These are phyloP conservation scores for Tetropium fuscum DNA, from an alignment of 2,888 invertebrate genomes.

Conservation along the genomic window DNA sequence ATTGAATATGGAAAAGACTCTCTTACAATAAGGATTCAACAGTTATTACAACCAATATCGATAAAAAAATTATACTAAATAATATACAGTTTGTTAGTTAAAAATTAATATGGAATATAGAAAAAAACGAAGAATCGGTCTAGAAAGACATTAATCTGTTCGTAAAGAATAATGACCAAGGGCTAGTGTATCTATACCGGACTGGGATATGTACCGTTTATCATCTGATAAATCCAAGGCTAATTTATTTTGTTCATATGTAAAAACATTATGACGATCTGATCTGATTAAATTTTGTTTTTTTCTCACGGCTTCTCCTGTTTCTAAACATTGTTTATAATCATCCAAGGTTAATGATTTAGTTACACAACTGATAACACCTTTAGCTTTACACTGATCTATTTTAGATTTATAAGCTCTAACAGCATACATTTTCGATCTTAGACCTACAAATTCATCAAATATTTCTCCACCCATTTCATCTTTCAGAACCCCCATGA, in stretches of 20 bases:
- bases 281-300: too few species aligned
- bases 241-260: neutral
- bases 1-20: too few species aligned
- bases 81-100: neutral
- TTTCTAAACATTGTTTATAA: neutral
- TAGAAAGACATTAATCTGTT: neutral
- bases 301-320: neutral
- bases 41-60: neutral
- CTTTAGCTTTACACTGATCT: too few species aligned
- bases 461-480: neutral
- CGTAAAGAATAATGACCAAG: neutral
- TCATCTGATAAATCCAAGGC: neutral
- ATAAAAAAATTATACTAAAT: neutral
- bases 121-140: neutral
- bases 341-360: neutral
- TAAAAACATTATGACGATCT: neutral
- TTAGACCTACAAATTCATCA: too few species aligned
- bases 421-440: too few species aligned
- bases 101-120: neutral
- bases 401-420: too few species aligned
- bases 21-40: neutral
- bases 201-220: neutral
- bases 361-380: too few species aligned
- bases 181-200: neutral
- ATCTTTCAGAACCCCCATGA: neutral